Evolutionary conservation across 2,888 invertebrate species (phyloP), one percentile per base, ranked within the genome.

Genomic region (Aporophyla lueneburgensis): DNA sequence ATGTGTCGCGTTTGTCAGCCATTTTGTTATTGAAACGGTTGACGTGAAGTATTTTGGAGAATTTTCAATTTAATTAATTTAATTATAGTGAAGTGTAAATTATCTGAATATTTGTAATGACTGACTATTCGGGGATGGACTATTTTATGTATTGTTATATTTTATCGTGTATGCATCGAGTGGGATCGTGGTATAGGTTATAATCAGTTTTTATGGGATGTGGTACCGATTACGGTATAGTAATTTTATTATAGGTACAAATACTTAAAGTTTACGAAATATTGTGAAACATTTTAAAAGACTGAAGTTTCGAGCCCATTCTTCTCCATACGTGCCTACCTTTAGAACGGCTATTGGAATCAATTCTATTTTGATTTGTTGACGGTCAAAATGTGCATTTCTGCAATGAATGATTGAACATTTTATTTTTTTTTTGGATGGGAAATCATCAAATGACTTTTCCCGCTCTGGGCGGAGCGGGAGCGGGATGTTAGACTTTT

Each of bases 1-100:
- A 33, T 33, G 63, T 79, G 59, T 62, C 68, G 62, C 51, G 40
- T 43, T 63, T 40, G 69, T 61, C 49, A 62, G 49, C 62, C 40
- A 74, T 81, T 63, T 72, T 76, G 63, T 61, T 53, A 53, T 69
- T 74, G 33, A 73, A 65, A 81, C 27, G 21, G 58, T 43, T 53
- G 21, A 58, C 46, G 46, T 59, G 16, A 58, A 54, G 4, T 40
- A 46, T 66, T 54, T 24, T 19, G 7, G 7, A n/a, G 21, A 43
- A 54, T 69, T 16, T 43, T 71, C 27, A 43, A 40, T 54, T 6
- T 40, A 54, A 5, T 51, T 51, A 66, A 51, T 66, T 27, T 21
- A 51, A 66, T 51, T 5, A 21, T 4, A 14, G 5, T 14, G 40
- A n/a, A 40, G 40, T 54, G 54, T 24, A 54, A 24, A 12, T 54